These are phyloP conservation scores for Hirtodrosophila alboralis DNA, from an alignment of 2,888 invertebrate species.

Conservation along the genomic window DNA sequence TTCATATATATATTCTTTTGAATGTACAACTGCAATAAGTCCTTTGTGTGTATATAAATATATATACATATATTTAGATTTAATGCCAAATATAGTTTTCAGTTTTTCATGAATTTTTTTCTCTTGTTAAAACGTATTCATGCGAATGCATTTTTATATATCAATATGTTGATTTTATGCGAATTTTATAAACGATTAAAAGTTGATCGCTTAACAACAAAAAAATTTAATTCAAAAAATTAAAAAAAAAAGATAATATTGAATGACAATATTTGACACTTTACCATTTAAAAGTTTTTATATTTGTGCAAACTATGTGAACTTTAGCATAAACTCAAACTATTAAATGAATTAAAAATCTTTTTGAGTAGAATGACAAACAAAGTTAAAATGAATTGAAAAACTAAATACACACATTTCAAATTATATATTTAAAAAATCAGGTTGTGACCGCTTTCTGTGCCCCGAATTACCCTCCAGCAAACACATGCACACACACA, in stretches of 20 bases:
- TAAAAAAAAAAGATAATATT: not conserved
- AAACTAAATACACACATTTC: slow-evolving; percentile 1
- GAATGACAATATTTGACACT: not conserved
- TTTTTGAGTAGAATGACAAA: not conserved
- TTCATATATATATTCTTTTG: too few relatives aligned
- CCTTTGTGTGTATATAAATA: too few relatives aligned
- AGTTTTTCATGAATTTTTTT: too few relatives aligned
- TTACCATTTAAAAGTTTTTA: not conserved
- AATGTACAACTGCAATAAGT: too few relatives aligned
- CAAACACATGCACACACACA: too few relatives aligned
- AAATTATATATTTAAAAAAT: not conserved
- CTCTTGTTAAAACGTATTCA: too few relatives aligned
- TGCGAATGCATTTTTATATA: slow-evolving; percentile 14
- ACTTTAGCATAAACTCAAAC: slow-evolving; percentile 8
- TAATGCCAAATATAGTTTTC: too few relatives aligned
- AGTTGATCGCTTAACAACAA: slow-evolving; percentile 15
- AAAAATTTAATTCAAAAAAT: too few relatives aligned
- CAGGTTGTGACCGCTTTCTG: slow-evolving; percentile 3
- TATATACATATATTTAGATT: too few relatives aligned
- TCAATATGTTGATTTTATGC: slow-evolving; percentile 52
- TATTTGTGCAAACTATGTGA: not conserved
- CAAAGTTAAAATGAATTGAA: slow-evolving; percentile 8
- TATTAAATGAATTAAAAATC: slow-evolving; percentile 12
- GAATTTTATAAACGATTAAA: slow-evolving; percentile 38
- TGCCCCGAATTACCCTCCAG: slow-evolving; percentile 9